A percentile compares a stretch with the other conserved stretches of the same genome.
Evolutionary conservation across 2,113 vertebrate genomes (phyloP).

Genomic region (Diphyllodes magnificus): DNA sequence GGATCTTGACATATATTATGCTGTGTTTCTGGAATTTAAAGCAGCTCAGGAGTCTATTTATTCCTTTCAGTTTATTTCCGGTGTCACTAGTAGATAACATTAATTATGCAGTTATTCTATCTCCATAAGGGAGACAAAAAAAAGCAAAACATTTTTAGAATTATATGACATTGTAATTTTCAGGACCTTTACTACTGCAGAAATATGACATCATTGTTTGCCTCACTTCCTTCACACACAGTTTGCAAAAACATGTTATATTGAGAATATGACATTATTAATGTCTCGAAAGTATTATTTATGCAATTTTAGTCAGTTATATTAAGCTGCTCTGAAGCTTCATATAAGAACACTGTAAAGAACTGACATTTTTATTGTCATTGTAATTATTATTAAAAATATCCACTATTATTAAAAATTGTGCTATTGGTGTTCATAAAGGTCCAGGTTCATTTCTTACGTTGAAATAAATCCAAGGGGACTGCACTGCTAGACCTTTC

Average conservation of each 20-base stretch:
- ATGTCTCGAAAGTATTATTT: background rate
- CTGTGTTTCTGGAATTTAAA: conserved; percentile 11
- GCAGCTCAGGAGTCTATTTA: background rate
- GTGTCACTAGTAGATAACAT: background rate
- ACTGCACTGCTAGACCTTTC: background rate
- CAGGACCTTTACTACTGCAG: background rate
- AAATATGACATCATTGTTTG: background rate
- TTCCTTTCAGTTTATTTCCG: background rate
- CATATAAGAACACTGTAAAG: background rate
- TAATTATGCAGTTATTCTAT: background rate
- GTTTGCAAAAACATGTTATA: background rate
- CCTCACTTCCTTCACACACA: background rate
- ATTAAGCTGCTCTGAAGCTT: background rate
- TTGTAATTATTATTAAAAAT: background rate
- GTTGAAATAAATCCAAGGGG: background rate
- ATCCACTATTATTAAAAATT: background rate
- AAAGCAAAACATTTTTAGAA: background rate
- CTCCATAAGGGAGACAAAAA: background rate
- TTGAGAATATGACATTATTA: background rate
- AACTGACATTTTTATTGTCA: background rate
- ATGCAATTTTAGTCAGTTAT: background rate
- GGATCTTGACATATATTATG: background rate
- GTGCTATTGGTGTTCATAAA: background rate
- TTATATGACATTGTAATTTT: background rate
- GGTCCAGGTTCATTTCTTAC: background rate